Evolutionary conservation across 2,888 invertebrate species (phyloP).

Genomic region (Archips xylosteana): DNA sequence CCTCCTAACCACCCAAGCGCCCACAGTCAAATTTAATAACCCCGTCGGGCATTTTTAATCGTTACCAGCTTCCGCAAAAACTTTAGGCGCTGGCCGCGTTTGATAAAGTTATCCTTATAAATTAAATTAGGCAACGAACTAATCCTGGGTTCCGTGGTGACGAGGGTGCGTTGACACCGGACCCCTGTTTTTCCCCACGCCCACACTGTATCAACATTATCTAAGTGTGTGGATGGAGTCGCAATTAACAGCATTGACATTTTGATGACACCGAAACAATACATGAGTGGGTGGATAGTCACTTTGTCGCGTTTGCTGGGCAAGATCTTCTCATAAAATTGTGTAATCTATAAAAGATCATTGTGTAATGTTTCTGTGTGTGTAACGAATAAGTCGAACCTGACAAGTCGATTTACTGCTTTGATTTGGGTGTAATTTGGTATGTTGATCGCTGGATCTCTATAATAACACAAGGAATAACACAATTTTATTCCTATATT

Average conservation of each 20-base stretch:
- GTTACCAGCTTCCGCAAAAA: not conserved
- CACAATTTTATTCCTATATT: no score
- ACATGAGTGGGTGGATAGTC: not conserved
- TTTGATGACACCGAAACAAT: not conserved
- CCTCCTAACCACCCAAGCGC: not conserved
- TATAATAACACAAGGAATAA: no score
- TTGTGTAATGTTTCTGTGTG: no score
- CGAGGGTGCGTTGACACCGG: conserved; percentile 4
- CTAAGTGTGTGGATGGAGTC: not conserved
- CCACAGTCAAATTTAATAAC: not conserved
- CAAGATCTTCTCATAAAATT: no score
- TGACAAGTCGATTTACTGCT: no score
- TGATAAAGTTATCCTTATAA: conserved; percentile 16
- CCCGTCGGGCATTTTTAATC: not conserved
- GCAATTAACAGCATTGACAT: not conserved
- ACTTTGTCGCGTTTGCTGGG: no score
- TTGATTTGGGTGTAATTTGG: no score
- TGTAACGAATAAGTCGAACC: no score
- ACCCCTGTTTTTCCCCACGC: not conserved
- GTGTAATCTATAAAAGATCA: no score
- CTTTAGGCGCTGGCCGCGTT: not conserved
- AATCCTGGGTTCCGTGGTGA: conserved; percentile 21
- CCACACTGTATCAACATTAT: not conserved
- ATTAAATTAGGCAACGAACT: conserved; percentile 8
- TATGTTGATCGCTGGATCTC: no score